Percentiles rank a stretch among this genome's conserved stretches.
These are phyloP conservation scores for Hydrolagus colliei DNA, from an alignment of 2,797 vertebrate genomes.

Conservation along the genomic window DNA sequence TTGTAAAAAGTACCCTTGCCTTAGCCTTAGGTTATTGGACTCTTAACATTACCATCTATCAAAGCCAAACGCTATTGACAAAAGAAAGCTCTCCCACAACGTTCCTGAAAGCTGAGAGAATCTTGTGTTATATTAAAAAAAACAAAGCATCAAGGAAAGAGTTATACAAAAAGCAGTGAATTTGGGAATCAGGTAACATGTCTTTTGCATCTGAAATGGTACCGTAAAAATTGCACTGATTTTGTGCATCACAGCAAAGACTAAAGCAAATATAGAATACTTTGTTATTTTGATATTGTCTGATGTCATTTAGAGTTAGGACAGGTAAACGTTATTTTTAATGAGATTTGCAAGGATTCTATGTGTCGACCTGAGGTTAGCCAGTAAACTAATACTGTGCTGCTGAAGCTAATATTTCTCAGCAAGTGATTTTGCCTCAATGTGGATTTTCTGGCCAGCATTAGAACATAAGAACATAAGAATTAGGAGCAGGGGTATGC, in stretches of 20 bases:
- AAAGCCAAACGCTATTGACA: conserved; percentile 36
- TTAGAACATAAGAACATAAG: too few relatives aligned
- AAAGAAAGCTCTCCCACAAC: not conserved
- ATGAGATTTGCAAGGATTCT: not conserved
- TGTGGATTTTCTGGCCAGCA: not conserved
- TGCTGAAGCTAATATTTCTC: conserved; percentile 22
- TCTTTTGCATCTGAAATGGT: too few relatives aligned
- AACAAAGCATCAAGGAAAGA: too few relatives aligned
- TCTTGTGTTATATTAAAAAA: too few relatives aligned
- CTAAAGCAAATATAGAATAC: not conserved
- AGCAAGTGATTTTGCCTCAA: conserved; percentile 8
- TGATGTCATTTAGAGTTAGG: conserved; percentile 11
- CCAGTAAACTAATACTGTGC: conserved; percentile 8
- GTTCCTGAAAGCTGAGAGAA: too few relatives aligned
- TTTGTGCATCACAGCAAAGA: not conserved
- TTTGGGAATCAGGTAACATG: too few relatives aligned
- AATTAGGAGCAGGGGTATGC: too few relatives aligned
- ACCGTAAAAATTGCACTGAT: too few relatives aligned
- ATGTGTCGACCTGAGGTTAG: conserved; percentile 10
- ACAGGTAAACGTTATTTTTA: not conserved
- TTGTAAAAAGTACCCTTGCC: conserved; percentile 34
- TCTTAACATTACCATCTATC: conserved; percentile 48
- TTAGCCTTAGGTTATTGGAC: conserved; percentile 49
- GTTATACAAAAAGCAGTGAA: too few relatives aligned
- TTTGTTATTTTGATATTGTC: not conserved